Percentiles rank a stretch among this genome's conserved stretches.
Conservation (phyloP, 2,888 invertebrate species). For the Lamellibrachia satsuma region DNA sequence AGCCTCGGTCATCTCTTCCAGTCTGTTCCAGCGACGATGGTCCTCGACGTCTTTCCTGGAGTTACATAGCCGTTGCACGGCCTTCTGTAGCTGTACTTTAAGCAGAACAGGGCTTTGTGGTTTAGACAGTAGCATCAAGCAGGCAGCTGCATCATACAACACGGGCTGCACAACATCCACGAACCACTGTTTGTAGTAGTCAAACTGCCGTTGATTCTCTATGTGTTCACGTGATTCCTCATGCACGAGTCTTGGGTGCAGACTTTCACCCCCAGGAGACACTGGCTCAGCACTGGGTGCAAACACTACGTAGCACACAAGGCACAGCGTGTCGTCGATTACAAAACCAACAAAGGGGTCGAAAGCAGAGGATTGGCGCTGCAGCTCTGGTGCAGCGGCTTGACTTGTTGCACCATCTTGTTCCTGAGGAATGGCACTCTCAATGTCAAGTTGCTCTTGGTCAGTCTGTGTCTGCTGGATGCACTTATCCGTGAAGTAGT, state of each 20-base stretch:
- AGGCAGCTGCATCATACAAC: background rate
- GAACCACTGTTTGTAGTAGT: background rate
- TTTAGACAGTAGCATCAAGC: background rate
- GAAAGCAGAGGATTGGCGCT: background rate
- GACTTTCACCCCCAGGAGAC: background rate
- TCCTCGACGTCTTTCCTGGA: background rate
- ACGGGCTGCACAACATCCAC: background rate
- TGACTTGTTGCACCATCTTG: background rate
- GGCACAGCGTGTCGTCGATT: background rate
- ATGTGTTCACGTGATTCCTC: background rate
- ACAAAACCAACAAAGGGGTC: background rate
- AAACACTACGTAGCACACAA: background rate
- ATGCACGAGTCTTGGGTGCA: background rate
- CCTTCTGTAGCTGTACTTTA: background rate
- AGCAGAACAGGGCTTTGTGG: background rate
- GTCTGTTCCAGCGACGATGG: background rate
- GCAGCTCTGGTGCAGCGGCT: background rate
- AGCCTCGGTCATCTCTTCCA: background rate
- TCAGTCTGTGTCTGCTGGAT: background rate
- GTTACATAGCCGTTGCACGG: background rate
- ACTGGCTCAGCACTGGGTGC: background rate
- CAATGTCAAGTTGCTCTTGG: background rate
- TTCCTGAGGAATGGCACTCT: background rate
- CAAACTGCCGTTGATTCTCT: background rate
- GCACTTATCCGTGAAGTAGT: background rate